Base-by-base conservation (phyloP, 2,113 vertebrate genomes). In the Ceyx cyanopectus region DNA sequence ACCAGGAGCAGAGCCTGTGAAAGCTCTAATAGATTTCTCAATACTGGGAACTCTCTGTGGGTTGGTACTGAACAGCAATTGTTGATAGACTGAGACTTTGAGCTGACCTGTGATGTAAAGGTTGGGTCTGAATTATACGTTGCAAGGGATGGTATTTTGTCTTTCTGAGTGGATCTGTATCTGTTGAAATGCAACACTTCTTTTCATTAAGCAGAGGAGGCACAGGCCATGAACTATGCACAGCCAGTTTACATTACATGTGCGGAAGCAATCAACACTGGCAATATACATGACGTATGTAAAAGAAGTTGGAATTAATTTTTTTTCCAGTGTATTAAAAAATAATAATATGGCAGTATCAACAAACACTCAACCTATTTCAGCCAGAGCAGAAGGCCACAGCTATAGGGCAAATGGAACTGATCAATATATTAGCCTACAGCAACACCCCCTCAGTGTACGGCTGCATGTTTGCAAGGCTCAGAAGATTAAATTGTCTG, bases 201-300 rank as follows among this genome's bases (percentile, higher is more conserved):
- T 96, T 96, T 95, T 96, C 96, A 96, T 96, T 96, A 76, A 84
- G 87, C 82, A 95, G 91, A 91, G 79, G 67, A 80, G 76, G 87
- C 95, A 41, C 93, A 91, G 95, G 94, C 93, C 83, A 87, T 95
- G 97, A 97, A 96, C 95, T 95, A 89, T 87, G 93, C 58, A 87
- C 92, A 94, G 92, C 89, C 90, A 94, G 95, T 97, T 95, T 92
- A 96, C 96, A 87, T 86, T 92, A 97, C 93, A 93, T 93, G 91
- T 73, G 94, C 97, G 96, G 97, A 97, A 97, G 96, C 95, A 97
- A 98, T 97, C 97, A 97, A 95, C 66, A 72, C 94, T 62, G 91
- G 93, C 95, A 94, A 95, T 95, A 96, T 93, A 96, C 87, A 92
- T 94, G 96, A 95, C 92, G 68, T 96, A 96, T 96, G 95, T 94